phyloP scores from a whole-genome alignment of 2,113 vertebrate species.

The Tragulus kanchil region DNA sequence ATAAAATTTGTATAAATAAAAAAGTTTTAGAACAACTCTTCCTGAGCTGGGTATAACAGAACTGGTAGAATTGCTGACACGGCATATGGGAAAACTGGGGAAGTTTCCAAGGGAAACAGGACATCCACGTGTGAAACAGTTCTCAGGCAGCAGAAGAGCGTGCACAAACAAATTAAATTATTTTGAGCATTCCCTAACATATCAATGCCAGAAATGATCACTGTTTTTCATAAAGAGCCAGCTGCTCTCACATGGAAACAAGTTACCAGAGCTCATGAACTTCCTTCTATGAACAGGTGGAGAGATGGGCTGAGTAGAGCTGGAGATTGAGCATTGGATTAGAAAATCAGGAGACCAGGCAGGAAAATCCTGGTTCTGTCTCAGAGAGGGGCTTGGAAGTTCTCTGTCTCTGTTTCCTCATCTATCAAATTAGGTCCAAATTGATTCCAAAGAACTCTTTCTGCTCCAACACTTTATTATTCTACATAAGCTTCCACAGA shows the following conservation, averaged over 20 bases:
- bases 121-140: neutral
- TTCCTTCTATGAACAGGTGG: neutral
- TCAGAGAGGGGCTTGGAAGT: neutral
- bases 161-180: neutral
- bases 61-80: neutral
- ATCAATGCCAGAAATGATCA: neutral
- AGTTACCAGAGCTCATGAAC: neutral
- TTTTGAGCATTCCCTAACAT: neutral
- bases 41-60: neutral
- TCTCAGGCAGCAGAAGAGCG: neutral
- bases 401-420: neutral
- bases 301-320: neutral
- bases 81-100: neutral
- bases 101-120: neutral
- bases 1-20: too few relatives aligned
- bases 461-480: neutral
- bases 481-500: neutral
- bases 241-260: neutral
- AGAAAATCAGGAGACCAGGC: neutral
- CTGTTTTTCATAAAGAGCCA: neutral
- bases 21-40: neutral
- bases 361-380: neutral
- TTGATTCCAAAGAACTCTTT: neutral
- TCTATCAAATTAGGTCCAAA: neutral
- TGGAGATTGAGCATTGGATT: neutral